Percentiles rank a stretch among this genome's conserved stretches.
phyloP scores from a whole-genome alignment of 2,113 vertebrate genomes.

The Notothenia coriiceps region DNA sequence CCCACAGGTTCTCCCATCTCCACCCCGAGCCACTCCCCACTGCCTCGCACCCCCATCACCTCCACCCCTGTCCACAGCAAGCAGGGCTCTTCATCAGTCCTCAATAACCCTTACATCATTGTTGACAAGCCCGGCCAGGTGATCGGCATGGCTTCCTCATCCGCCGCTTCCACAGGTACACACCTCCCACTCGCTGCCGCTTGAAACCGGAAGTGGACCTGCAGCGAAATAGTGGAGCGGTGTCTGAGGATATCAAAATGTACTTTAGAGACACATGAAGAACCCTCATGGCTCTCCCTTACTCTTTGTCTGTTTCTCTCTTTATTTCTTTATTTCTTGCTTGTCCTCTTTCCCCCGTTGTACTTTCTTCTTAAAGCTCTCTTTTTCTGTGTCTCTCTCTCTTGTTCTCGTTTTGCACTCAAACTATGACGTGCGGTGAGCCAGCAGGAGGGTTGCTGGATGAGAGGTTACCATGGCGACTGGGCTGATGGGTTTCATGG shows the following conservation, averaged over 20 bases:
- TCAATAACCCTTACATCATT: conserved; percentile 91
- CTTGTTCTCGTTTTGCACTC: conserved; percentile 16
- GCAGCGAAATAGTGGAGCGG: conserved; percentile 17
- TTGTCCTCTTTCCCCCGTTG: neutral
- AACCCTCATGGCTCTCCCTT: neutral
- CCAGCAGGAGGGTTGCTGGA: conserved; percentile 46
- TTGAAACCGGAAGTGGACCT: conserved; percentile 42
- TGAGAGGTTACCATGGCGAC: conserved; percentile 69
- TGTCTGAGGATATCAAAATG: conserved; percentile 44
- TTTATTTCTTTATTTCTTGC: neutral
- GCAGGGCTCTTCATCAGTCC: conserved; percentile 88
- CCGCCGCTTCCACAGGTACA: conserved; percentile 83
- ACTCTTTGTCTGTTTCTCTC: neutral
- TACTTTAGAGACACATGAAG: conserved; percentile 17
- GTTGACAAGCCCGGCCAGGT: conserved; percentile 93
- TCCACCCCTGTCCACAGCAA: conserved; percentile 94
- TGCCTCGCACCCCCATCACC: conserved; percentile 92
- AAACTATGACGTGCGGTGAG: conserved; percentile 41
- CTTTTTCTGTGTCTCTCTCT: neutral
- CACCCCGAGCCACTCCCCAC: conserved; percentile 95
- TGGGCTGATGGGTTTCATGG: conserved; percentile 48
- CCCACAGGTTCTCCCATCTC: conserved; percentile 95
- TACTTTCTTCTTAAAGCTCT: conserved; percentile 9
- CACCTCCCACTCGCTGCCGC: conserved; percentile 4
- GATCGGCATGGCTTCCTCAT: conserved; percentile 84